A percentile compares a stretch with the other conserved stretches of the same genome.
Conservation (phyloP, 2,113 vertebrate species). For the Condylura cristata region DNA sequence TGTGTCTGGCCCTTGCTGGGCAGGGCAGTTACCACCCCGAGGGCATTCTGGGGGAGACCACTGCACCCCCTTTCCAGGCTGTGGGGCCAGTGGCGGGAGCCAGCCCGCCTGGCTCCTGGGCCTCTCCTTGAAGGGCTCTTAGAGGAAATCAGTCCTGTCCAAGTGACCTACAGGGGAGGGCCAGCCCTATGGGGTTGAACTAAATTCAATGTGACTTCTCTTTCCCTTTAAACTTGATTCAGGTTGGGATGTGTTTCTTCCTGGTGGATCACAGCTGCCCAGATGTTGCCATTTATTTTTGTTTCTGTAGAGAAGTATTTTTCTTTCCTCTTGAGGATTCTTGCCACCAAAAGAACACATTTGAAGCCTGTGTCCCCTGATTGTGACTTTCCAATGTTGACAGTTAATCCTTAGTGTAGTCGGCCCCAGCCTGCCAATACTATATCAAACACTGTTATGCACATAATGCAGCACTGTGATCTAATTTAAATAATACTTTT, state of each 20-base stretch:
- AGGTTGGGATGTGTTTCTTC: slow-evolving; percentile 81
- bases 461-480: slow-evolving; percentile 91
- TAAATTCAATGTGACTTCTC: slow-evolving; percentile 58
- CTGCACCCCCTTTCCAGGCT: background rate
- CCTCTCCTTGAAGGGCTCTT: background rate
- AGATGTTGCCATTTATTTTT: slow-evolving; percentile 73
- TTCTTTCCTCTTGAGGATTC: slow-evolving; percentile 79
- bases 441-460: slow-evolving; percentile 91
- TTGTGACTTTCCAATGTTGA: slow-evolving; percentile 87
- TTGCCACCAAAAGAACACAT: slow-evolving; percentile 85
- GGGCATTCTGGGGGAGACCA: background rate
- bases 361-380: slow-evolving; percentile 80
- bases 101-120: background rate
- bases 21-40: fast-evolving
- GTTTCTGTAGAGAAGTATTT: slow-evolving; percentile 69
- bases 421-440: slow-evolving; percentile 87
- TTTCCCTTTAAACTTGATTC: slow-evolving; percentile 74
- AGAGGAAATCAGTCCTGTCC: background rate
- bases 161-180: background rate
- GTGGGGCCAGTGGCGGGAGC: background rate
- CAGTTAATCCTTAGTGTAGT: slow-evolving; percentile 83
- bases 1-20: background rate
- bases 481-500: slow-evolving; percentile 93
- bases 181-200: background rate
- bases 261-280: slow-evolving; percentile 78